A percentile compares a stretch with the other conserved stretches of the same genome.
These are phyloP conservation scores for Ips nitidus DNA, from an alignment of 1,140 invertebrate genomes.

Conservation along the genomic window DNA sequence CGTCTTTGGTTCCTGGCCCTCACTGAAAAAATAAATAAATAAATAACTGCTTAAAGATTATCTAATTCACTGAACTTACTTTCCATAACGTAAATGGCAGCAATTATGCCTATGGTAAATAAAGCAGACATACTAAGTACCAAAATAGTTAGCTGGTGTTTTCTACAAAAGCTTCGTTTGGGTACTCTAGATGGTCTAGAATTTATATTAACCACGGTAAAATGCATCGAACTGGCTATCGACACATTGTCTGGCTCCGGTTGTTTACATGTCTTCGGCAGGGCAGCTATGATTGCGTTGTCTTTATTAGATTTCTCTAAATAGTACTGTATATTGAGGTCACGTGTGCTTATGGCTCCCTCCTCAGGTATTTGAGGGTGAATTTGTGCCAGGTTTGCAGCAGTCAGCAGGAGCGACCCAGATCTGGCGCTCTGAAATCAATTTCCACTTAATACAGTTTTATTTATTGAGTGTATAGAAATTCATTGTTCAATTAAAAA, in stretches of 20 bases:
- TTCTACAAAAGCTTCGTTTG: slow-evolving; percentile 69
- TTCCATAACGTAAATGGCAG: slow-evolving; percentile 70
- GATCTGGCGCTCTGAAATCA: slow-evolving; percentile 70
- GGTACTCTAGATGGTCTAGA: slow-evolving; percentile 62
- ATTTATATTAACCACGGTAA: slow-evolving; percentile 79
- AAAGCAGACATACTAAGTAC: slow-evolving; percentile 77
- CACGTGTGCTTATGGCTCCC: slow-evolving; percentile 44
- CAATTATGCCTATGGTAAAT: slow-evolving; percentile 74
- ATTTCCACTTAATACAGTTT: slow-evolving; percentile 39
- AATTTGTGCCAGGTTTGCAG: slow-evolving; percentile 73
- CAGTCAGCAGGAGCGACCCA: slow-evolving; percentile 73
- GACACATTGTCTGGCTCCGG: slow-evolving; percentile 64
- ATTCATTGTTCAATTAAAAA: not conserved
- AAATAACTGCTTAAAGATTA: not conserved
- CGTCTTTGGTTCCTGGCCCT: slow-evolving; percentile 54
- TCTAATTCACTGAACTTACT: slow-evolving; percentile 49
- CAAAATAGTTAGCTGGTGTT: slow-evolving; percentile 75
- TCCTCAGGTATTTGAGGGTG: slow-evolving; percentile 55
- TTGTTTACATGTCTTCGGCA: slow-evolving; percentile 52
- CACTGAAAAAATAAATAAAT: slow-evolving; percentile 57
- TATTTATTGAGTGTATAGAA: not conserved
- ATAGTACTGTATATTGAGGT: slow-evolving; percentile 50
- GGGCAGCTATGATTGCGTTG: slow-evolving; percentile 34
- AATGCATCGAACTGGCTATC: slow-evolving; percentile 81
- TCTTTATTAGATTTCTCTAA: slow-evolving; percentile 41